phyloP scores from a whole-genome alignment of 2,113 vertebrate genomes.

The Nerophis ophidion region DNA sequence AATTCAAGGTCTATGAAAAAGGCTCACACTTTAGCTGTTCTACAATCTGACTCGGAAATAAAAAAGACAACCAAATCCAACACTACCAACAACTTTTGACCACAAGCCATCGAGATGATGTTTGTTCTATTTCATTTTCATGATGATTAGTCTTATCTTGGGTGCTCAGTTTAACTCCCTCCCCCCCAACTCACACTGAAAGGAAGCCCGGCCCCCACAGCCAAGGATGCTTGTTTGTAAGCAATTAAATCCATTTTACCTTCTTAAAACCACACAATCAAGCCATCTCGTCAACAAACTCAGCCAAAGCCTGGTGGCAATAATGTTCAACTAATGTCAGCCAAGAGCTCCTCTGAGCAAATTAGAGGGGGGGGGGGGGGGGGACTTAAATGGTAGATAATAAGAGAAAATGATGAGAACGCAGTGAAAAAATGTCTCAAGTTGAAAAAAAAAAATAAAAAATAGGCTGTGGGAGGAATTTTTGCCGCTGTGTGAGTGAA shows the following conservation, averaged over 20 bases:
- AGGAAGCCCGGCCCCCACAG: slow-evolving; percentile 29
- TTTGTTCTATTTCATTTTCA: slow-evolving; percentile 76
- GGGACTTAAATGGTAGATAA: slow-evolving; percentile 1
- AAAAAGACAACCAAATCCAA: too few species aligned
- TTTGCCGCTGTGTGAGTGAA: slow-evolving; percentile 45
- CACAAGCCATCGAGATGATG: slow-evolving; percentile 53
- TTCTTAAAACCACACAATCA: slow-evolving; percentile 4
- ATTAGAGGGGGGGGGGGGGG: neutral
- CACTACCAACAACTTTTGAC: too few species aligned
- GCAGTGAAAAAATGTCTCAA: slow-evolving; percentile 20
- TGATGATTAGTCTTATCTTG: slow-evolving; percentile 74
- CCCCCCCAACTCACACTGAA: too few species aligned
- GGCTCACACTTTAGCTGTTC: too few species aligned
- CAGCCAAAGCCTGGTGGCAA: slow-evolving; percentile 54
- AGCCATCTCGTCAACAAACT: slow-evolving; percentile 58
- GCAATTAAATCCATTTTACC: slow-evolving; percentile 65
- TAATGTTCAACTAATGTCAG: slow-evolving; percentile 46
- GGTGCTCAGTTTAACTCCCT: slow-evolving; percentile 62
- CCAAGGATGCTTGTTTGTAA: slow-evolving; percentile 70
- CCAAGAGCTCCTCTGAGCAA: slow-evolving; percentile 31
- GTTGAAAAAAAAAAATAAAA: neutral
- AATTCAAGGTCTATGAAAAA: too few species aligned
- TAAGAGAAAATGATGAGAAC: slow-evolving; percentile 17
- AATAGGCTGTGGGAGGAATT: neutral
- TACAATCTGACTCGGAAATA: too few species aligned